Conservation (phyloP, 2,888 invertebrate species). For the Buathra laborator region DNA sequence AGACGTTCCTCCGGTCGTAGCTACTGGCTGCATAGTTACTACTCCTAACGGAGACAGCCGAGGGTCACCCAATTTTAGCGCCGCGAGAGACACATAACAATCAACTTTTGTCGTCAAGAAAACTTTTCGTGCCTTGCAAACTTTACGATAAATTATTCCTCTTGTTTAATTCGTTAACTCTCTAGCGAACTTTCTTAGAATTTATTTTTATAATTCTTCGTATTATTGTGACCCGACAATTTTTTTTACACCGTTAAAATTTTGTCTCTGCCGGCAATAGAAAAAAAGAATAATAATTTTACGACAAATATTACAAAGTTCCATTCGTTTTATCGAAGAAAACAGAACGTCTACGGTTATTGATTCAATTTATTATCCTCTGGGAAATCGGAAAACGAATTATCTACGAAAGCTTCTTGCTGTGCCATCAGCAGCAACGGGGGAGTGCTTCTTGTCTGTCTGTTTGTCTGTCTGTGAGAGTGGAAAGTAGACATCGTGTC, state of each 20-base stretch:
- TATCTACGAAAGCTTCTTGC: constrained; percentile 1
- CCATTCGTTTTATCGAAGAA: neutral
- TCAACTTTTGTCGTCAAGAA: neutral
- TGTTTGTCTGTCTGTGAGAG: constrained; percentile 13
- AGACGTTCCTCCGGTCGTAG: constrained; percentile 1
- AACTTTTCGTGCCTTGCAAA: neutral
- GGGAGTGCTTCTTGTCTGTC: constrained; percentile 17
- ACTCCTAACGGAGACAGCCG: constrained; percentile 6
- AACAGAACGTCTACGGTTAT: neutral
- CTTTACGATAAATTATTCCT: neutral
- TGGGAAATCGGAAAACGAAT: constrained; percentile 25
- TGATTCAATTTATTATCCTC: constrained; percentile 1
- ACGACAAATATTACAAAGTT: neutral
- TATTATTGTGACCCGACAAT: neutral
- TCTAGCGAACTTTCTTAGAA: neutral
- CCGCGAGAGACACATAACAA: constrained; percentile 22
- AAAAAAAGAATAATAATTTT: neutral
- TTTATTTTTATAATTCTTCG: neutral
- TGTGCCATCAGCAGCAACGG: neutral
- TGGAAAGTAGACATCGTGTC: neutral
- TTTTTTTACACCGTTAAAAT: neutral
- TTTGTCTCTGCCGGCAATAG: neutral
- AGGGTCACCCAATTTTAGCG: constrained; percentile 20
- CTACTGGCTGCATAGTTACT: constrained; percentile 15
- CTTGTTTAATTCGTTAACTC: neutral